Evolutionary conservation across 2,113 vertebrate genomes (phyloP).

Genomic region (Colaptes auratus): DNA sequence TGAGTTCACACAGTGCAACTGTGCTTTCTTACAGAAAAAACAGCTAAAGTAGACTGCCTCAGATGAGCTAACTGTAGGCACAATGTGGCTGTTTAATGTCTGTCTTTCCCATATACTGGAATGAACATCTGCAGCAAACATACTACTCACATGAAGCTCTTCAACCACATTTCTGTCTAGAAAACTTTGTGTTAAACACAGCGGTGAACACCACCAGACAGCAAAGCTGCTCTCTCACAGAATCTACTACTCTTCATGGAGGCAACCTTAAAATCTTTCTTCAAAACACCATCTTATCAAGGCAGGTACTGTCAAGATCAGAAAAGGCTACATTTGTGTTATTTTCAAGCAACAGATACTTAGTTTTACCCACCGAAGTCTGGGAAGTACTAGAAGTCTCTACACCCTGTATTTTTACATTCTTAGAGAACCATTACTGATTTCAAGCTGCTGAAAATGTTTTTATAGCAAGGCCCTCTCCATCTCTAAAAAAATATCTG

Average conservation of each 20-base stretch:
- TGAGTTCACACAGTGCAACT: neutral
- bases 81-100: neutral
- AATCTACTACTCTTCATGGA: fast-evolving
- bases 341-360: neutral
- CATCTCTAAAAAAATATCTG: neutral
- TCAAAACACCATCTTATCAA: neutral
- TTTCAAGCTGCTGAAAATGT: neutral
- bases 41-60: neutral
- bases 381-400: neutral
- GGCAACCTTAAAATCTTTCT: neutral
- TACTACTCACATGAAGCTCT: neutral
- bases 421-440: neutral
- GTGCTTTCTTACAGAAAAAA: neutral
- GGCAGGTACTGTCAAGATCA: neutral
- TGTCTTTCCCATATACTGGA: neutral
- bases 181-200: neutral
- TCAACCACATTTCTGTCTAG: neutral
- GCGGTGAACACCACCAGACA: neutral
- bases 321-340: neutral
- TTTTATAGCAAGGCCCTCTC: neutral
- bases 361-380: neutral
- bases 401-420: neutral
- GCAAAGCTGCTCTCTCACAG: neutral
- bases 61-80: neutral
- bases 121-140: conserved; percentile 5